Conservation (phyloP, 2,888 invertebrate genomes). For the Luperina testacea region DNA sequence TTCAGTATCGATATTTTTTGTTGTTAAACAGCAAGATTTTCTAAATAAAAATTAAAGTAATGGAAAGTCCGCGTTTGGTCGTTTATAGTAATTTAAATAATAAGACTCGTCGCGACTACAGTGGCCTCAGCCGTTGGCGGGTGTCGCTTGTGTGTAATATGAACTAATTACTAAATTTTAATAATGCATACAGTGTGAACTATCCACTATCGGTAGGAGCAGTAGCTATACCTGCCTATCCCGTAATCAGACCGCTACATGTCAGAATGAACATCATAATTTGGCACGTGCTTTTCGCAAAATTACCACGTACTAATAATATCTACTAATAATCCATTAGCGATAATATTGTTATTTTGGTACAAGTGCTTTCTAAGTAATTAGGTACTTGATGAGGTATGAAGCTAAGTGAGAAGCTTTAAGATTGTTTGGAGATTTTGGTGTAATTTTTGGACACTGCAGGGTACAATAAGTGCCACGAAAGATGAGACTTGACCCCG, state of each 20-base stretch:
- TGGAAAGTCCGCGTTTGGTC: not conserved
- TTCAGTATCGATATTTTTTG: too few relatives aligned
- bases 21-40: too few relatives aligned
- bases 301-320: slow-evolving; percentile 8
- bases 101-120: too few relatives aligned
- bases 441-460: not conserved
- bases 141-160: too few relatives aligned
- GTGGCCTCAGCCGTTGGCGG: too few relatives aligned
- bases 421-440: not conserved
- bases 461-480: too few relatives aligned
- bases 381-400: not conserved
- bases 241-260: slow-evolving; percentile 24
- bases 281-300: slow-evolving; percentile 18
- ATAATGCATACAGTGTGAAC: slow-evolving; percentile 1
- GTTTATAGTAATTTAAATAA: too few relatives aligned
- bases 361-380: slow-evolving; percentile 16
- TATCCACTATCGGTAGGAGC: not conserved
- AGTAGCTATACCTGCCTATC: slow-evolving; percentile 7
- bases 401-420: not conserved
- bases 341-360: slow-evolving; percentile 7
- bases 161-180: not conserved
- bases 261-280: slow-evolving; percentile 26
- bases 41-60: not conserved
- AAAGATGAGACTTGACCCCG: too few relatives aligned
- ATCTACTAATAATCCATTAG: slow-evolving; percentile 38